Conservation (phyloP, 2,113 vertebrate genomes). For the Irena cyanogastra region DNA sequence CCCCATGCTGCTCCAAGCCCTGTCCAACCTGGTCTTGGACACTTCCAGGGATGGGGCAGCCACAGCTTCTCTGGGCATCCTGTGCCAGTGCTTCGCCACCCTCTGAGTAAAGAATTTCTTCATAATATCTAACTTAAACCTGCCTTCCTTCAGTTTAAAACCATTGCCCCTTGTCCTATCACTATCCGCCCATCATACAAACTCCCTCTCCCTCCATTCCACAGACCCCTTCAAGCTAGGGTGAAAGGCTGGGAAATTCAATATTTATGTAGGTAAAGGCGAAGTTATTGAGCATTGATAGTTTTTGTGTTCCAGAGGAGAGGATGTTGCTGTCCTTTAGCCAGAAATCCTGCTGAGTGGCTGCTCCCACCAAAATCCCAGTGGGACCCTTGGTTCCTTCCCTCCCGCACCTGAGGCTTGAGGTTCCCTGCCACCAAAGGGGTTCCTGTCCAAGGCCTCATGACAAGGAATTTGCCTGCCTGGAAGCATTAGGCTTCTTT, state of each 20-base stretch:
- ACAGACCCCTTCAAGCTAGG: no score
- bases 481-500: neutral
- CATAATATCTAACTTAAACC: neutral
- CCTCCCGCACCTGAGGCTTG: accelerated
- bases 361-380: neutral
- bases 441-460: accelerated
- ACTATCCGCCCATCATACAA: neutral
- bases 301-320: neutral
- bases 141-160: neutral
- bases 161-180: neutral
- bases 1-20: neutral
- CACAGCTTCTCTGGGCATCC: neutral
- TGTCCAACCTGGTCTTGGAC: accelerated
- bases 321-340: neutral
- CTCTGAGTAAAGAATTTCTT: neutral
- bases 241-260: neutral
- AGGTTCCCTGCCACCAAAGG: accelerated
- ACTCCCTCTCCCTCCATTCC: neutral
- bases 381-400: accelerated
- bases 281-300: neutral
- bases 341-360: neutral
- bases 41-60: neutral
- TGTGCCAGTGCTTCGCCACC: neutral
- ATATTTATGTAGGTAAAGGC: neutral
- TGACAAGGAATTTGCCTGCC: neutral